Evolutionary conservation across 2,113 vertebrate species (phyloP), one percentile per base, ranked within the genome.

Genomic region (Pipra filicauda): DNA sequence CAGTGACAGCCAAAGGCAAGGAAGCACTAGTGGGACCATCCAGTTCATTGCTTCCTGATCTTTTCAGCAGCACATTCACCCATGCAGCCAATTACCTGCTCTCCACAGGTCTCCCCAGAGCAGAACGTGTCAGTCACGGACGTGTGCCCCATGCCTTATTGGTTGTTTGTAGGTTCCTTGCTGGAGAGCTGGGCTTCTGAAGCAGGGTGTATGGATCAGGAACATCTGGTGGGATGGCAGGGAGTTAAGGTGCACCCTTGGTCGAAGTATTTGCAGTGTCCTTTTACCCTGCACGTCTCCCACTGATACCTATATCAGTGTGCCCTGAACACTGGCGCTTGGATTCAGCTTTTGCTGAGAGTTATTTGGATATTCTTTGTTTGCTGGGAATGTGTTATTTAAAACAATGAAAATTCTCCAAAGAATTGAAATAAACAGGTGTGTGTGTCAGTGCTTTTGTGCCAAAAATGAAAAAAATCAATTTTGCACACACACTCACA

Each of bases 231-330:
- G 12, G 61, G 33, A 3, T 30, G 43, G 58, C 72, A 62, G 37
- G 49, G 49, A 59, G 33, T 15, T 7, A 0, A 33, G 41, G 10
- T 31, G 81, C 75, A 85, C 24, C 65, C 70, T 69, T 35, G 85
- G 62, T 15, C 23, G 27, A 19, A 20, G 15, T 7, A 6, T 27
- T 23, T 35, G 52, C 6, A 0, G 8, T 30, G 37, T 41, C 37
- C 62, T 48, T 15, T 67, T 35, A 64, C 5, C 23, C 44, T 6
- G 8, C 6, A 2, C 10, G 0, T 46, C 31, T 58, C 58, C 41
- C 0, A 0, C 46, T 1, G 8, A 26, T n/a, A 9, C 23, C 6
- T 8, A 14, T 16, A 2, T 1, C 58, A 37, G 0, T 1, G 6
- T 13, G 17, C 48, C 70, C 57, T 37, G 39, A 5, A 49, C 0